Evolutionary conservation across 2,113 vertebrate species (phyloP), one percentile per base, ranked within the genome.

Genomic region (Ceuthmochares aereus): DNA sequence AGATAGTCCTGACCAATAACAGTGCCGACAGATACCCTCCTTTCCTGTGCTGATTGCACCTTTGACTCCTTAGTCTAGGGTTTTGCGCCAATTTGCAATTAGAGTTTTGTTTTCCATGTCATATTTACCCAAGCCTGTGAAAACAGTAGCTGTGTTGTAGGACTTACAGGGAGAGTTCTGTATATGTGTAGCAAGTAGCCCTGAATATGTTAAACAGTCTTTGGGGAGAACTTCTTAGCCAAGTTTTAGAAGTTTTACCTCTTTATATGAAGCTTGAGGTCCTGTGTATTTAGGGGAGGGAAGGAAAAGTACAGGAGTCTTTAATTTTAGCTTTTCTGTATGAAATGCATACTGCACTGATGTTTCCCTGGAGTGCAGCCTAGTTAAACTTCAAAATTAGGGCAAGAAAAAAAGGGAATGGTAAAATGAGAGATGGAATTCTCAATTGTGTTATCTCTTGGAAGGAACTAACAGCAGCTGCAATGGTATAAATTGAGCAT

Each of bases 91-190:
- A 19, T 84, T 92, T 75, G 87, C 83, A 93, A 70, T 93, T 87
- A 95, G 34, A 12, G 43, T 80, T 84, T 95, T 83, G 84, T 92
- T 96, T 96, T 87, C 72, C 20, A 14, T 79, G 84, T 66, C 55
- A 4, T 96, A 59, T 96, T 95, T 94, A 94, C 77, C 45, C 3
- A 72, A 80, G 67, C 26, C 83, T 86, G 56, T 80, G 72, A 81
- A 95, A 97, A 92, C 87, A 97, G 96, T 87, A 80, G 87, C 51
- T 43, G 49, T 87, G 84, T 82, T 96, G 52, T 96, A 60, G 90
- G 94, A 67, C 72, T 84, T 88, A 89, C 74, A 95, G 92, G 77
- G 91, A 81, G 85, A 78, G 58, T 80, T 94, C 63, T 92, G 83
- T 94, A n/a, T 90, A 7, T 89, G 15, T 27, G 72, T 63, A 88